Evolutionary conservation across 2,888 invertebrate genomes (phyloP), one percentile per base, ranked within the genome.

Genomic region (Phania funesta): DNA sequence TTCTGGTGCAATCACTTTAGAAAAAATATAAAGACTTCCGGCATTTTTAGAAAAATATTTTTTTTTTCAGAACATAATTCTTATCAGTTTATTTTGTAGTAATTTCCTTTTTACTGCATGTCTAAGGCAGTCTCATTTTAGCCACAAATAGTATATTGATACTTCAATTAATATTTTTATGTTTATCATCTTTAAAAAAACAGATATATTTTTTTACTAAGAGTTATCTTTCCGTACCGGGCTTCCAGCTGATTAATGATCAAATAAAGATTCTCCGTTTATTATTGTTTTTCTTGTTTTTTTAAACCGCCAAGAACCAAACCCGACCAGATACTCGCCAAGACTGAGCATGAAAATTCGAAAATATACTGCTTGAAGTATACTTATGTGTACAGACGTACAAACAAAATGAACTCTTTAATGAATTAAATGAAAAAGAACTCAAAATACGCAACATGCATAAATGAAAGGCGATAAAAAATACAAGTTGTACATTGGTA

Each of bases 261-360:
- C 52, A 46, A 62, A 54, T 64, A 44, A 35, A 44, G 20, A 18
- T 80, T 70, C 65, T 64, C 65, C 54, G 62, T 46, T 50, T 64
- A 29, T 64, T 52, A 20, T 32, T 20, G n/a, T 52, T 35, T 11
- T 1, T 8, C 4, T 24, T 60, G 20, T 62, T 65, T 60, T 35
- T 74, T n/a, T 26, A 46, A 60, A 50, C 32, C 68, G 64, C 64
- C 22, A 48, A 71, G 80, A 80, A 84, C 84, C 84, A 73, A 81
- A 77, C 65, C 73, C 85, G 84, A 79, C 70, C 73, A 85, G 52
- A 75, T 73, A 83, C 83, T 56, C 84, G 73, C 48, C 68, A 64
- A 80, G 82, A 86, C 84, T 86, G 75, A 84, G 79, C 68, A 75
- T 35, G 64, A 78, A 67, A 68, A 83, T 84, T 80, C 73, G 68